Conservation (phyloP, 2,113 vertebrate species). For the Perca fluviatilis region DNA sequence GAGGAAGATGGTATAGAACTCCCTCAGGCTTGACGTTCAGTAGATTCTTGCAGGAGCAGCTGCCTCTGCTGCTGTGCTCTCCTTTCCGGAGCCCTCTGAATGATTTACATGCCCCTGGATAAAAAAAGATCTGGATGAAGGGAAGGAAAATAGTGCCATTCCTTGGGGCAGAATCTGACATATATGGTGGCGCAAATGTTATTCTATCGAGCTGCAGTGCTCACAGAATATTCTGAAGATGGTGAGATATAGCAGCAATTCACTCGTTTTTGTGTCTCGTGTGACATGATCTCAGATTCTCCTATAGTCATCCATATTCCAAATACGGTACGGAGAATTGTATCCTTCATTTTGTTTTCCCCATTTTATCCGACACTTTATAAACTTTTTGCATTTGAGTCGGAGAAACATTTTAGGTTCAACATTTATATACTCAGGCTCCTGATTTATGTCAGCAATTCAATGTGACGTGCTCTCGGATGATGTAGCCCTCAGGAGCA, state of each 20-base stretch:
- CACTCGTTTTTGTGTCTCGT: not conserved
- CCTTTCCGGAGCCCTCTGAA: slow-evolving; percentile 65
- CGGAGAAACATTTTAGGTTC: not conserved
- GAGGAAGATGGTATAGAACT: slow-evolving; percentile 18
- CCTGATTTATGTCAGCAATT: slow-evolving; percentile 27
- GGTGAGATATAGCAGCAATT: not conserved
- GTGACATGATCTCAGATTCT: not conserved
- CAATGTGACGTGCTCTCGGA: slow-evolving; percentile 26
- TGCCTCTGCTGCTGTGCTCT: slow-evolving; percentile 55
- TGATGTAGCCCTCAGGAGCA: slow-evolving; percentile 40
- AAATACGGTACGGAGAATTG: not conserved
- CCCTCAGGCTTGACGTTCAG: slow-evolving; percentile 52
- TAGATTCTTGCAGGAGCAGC: slow-evolving; percentile 56
- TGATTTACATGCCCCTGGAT: slow-evolving; percentile 76
- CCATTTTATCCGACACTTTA: not conserved
- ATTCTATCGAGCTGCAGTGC: slow-evolving; percentile 21
- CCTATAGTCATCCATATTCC: not conserved
- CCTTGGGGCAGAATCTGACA: slow-evolving; percentile 60
- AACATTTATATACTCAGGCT: not conserved
- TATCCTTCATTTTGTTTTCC: not conserved
- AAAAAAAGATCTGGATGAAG: slow-evolving; percentile 65
- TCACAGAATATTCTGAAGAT: slow-evolving; percentile 9
- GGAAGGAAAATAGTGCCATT: slow-evolving; percentile 52
- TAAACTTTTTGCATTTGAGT: not conserved
- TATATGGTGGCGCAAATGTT: slow-evolving; percentile 39